Percentiles rank a stretch among this genome's conserved stretches.
phyloP scores from a whole-genome alignment of 2,797 vertebrate species.

The Chaenodraco wilsoni region DNA sequence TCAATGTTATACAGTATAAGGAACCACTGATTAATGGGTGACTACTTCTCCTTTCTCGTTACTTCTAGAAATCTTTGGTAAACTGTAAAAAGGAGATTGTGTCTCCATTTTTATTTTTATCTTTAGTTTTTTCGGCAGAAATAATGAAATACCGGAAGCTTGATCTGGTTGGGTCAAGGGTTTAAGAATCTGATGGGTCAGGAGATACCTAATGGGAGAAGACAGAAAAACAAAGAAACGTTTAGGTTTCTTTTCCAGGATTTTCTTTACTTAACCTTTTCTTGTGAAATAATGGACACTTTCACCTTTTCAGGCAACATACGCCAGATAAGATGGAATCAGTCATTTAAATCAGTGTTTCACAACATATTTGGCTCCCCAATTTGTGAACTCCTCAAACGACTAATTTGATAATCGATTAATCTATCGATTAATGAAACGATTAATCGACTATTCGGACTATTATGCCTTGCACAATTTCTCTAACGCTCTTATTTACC shows the following conservation, averaged over 20 bases:
- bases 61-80: too few relatives aligned
- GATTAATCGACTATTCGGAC: too few relatives aligned
- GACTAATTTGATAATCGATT: too few relatives aligned
- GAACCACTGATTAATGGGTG: too few relatives aligned
- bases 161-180: background rate
- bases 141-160: background rate
- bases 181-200: background rate
- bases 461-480: too few relatives aligned
- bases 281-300: background rate
- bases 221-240: background rate
- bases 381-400: background rate
- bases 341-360: background rate
- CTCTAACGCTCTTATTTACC: too few relatives aligned
- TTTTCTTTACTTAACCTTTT: background rate
- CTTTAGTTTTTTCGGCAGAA: too few relatives aligned
- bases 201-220: background rate
- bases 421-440: too few relatives aligned
- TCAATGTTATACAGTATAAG: too few relatives aligned
- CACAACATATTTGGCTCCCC: background rate
- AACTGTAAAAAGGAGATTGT: too few relatives aligned
- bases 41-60: too few relatives aligned
- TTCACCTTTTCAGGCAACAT: background rate
- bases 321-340: background rate
- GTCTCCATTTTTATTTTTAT: too few relatives aligned
- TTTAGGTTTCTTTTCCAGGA: background rate